A percentile compares a stretch with the other conserved stretches of the same genome.
Conservation (phyloP, 1,140 invertebrate species). For the Bemisia tabaci region DNA sequence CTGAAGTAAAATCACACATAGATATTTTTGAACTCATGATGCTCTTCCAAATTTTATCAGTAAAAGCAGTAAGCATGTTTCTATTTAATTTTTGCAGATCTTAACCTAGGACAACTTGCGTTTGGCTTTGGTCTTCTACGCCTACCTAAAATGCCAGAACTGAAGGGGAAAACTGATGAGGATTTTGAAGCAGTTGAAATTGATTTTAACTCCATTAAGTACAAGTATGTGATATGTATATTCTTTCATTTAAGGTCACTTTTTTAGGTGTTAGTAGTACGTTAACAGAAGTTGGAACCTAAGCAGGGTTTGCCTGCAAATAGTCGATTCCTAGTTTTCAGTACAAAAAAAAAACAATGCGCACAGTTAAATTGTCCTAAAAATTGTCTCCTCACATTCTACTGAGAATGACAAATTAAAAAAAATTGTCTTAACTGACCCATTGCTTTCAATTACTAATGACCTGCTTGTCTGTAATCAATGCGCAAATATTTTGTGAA, state of each 20-base stretch:
- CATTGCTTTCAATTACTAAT: too few relatives aligned
- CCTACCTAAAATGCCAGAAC: constrained; percentile 89
- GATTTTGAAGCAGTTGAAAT: constrained; percentile 51
- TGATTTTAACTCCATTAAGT: constrained; percentile 63
- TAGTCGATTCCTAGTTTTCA: neutral
- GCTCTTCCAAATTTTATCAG: too few relatives aligned
- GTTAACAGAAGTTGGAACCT: neutral
- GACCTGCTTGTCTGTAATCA: too few relatives aligned
- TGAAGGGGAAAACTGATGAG: constrained; percentile 50
- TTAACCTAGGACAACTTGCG: constrained; percentile 74
- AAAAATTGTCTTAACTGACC: too few relatives aligned
- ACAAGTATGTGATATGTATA: constrained; percentile 37
- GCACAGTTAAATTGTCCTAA: too few relatives aligned
- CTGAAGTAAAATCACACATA: too few relatives aligned
- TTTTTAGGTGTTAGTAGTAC: neutral
- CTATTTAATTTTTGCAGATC: constrained; percentile 47
- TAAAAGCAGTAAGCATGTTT: too few relatives aligned
- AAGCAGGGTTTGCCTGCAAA: neutral
- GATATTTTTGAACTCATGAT: too few relatives aligned
- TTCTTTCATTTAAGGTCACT: neutral
- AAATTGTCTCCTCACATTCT: too few relatives aligned
- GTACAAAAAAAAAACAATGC: neutral
- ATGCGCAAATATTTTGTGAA: too few relatives aligned
- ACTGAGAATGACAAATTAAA: too few relatives aligned
- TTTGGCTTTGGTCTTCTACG: constrained; percentile 77